Evolutionary conservation across 2,113 vertebrate species (phyloP).

Genomic region (Chiloscyllium plagiosum): DNA sequence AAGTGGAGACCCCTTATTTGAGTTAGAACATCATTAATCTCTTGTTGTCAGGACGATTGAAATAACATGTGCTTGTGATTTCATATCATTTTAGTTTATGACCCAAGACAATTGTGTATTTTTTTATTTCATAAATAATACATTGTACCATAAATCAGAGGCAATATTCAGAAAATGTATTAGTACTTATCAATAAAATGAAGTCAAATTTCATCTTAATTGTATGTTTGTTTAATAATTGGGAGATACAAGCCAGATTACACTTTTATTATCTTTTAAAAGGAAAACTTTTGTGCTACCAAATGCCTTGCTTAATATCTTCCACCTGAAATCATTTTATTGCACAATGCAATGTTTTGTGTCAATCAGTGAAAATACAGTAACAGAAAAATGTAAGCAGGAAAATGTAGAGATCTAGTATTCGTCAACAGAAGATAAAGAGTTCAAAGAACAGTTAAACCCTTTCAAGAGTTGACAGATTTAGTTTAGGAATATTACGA

Average conservation of each 20-base stretch:
- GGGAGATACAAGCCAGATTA: background rate
- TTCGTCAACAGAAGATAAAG: background rate
- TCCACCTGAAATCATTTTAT: background rate
- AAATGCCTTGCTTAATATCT: background rate
- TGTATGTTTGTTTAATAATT: background rate
- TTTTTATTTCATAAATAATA: background rate
- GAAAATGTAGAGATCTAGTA: background rate
- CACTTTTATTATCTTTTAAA: background rate
- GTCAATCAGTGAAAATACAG: background rate
- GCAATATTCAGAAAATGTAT: slow-evolving; percentile 1
- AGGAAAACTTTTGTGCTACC: background rate
- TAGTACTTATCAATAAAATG: background rate
- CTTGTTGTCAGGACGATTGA: background rate
- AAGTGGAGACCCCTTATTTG: background rate
- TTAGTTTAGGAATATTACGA: no score
- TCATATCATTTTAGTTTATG: background rate
- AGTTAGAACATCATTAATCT: background rate
- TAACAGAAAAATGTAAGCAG: background rate
- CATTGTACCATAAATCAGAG: background rate
- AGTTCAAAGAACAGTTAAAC: background rate
- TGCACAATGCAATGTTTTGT: background rate
- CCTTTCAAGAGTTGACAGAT: no score
- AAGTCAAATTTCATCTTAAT: background rate
- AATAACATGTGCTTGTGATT: background rate
- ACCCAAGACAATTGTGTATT: background rate